phyloP scores from a whole-genome alignment of 2,888 invertebrate species.

The Tachystola acroxantha region DNA sequence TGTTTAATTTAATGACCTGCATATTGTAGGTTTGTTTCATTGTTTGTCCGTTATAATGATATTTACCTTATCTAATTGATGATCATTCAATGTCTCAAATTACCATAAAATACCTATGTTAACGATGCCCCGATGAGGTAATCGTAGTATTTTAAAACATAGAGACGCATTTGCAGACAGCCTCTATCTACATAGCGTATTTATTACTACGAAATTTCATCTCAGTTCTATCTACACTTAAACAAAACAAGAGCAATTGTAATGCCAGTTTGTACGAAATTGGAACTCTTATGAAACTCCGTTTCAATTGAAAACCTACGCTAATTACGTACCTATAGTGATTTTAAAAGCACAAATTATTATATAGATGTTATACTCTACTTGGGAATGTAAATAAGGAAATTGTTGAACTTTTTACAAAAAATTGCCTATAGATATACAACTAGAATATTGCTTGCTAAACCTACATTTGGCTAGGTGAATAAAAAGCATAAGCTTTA shows the following conservation, averaged over 20 bases:
- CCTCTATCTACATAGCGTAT: background rate
- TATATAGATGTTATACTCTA: conserved; percentile 18
- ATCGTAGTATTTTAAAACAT: background rate
- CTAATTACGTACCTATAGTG: conserved; percentile 37
- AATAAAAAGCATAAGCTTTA: conserved; percentile 44
- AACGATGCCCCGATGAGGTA: conserved; percentile 15
- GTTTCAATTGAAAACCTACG: conserved; percentile 14
- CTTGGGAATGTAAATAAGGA: conserved; percentile 23
- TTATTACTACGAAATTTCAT: background rate
- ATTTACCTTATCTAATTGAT: conserved; percentile 8
- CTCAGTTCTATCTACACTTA: conserved; percentile 7
- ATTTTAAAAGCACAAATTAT: conserved; percentile 42
- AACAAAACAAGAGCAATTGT: conserved; percentile 3
- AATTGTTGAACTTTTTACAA: conserved; percentile 22
- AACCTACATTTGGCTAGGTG: conserved; percentile 12
- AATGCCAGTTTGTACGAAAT: conserved; percentile 5
- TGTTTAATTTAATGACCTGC: conserved; percentile 53
- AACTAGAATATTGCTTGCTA: conserved; percentile 38
- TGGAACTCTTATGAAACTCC: conserved; percentile 10
- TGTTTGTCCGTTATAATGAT: conserved; percentile 36
- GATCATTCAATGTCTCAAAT: conserved; percentile 13
- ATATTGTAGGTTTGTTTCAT: conserved; percentile 64
- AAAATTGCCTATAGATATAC: conserved; percentile 26
- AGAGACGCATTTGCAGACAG: background rate
- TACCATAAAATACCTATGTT: conserved; percentile 17